Percentiles rank a stretch among this genome's conserved stretches.
These are phyloP conservation scores for Adelosebastes latens DNA, from an alignment of 2,797 vertebrate species.

Conservation along the genomic window DNA sequence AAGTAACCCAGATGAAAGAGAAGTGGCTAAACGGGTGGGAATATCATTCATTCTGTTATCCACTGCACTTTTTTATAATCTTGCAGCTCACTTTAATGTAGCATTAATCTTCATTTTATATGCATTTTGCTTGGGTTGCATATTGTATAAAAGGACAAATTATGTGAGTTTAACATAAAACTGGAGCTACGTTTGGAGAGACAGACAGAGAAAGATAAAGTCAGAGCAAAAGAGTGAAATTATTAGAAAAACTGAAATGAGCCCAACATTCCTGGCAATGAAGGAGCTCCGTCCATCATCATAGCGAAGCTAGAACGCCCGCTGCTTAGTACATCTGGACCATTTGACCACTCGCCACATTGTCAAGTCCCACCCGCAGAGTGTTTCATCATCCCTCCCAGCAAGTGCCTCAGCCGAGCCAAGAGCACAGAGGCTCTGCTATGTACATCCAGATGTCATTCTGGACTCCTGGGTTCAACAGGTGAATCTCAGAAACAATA, in stretches of 20 bases:
- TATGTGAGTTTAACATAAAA: slow-evolving; percentile 5
- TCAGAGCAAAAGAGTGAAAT: slow-evolving; percentile 19
- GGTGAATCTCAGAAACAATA: slow-evolving; percentile 64
- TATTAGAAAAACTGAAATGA: slow-evolving; percentile 57
- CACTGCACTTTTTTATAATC: neutral
- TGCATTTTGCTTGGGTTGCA: neutral
- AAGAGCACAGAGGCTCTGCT: slow-evolving; percentile 58
- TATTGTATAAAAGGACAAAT: neutral
- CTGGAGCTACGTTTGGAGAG: neutral
- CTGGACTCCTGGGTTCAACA: slow-evolving; percentile 69
- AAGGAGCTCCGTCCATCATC: slow-evolving; percentile 70
- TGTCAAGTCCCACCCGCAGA: slow-evolving; percentile 75
- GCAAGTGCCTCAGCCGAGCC: slow-evolving; percentile 64
- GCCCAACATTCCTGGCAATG: slow-evolving; percentile 72
- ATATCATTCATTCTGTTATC: slow-evolving; percentile 22
- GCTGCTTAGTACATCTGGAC: slow-evolving; percentile 74
- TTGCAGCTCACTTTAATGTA: neutral
- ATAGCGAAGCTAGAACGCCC: slow-evolving; percentile 59
- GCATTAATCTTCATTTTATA: neutral
- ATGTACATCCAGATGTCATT: slow-evolving; percentile 74
- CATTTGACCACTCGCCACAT: slow-evolving; percentile 79
- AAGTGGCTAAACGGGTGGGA: slow-evolving; percentile 19
- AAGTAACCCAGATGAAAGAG: slow-evolving; percentile 61
- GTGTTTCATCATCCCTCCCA: slow-evolving; percentile 79
- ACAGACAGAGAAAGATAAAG: neutral